These are phyloP conservation scores for Phallusia fumigata DNA, from an alignment of 23 tunicate species.

Conservation along the genomic window DNA sequence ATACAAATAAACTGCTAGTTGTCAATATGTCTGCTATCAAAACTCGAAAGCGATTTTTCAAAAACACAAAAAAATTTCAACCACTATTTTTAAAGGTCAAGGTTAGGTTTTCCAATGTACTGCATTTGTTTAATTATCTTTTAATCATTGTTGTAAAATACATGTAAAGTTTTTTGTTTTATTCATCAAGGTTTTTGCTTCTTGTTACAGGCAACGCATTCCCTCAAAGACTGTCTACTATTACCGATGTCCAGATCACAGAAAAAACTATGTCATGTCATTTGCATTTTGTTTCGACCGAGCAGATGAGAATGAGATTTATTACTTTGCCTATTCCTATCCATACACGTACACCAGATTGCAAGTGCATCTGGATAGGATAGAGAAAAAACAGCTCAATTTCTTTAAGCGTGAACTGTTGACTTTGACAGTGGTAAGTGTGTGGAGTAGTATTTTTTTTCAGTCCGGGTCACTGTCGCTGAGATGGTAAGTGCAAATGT, in stretches of 20 bases:
- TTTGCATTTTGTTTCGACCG: slow-evolving; percentile 95
- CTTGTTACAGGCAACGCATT: slow-evolving; percentile 79
- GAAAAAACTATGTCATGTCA: slow-evolving; percentile 96
- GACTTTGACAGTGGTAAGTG: slow-evolving; percentile 77
- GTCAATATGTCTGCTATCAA: too few species aligned
- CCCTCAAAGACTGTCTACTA: slow-evolving; percentile 94
- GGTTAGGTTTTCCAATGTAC: too few species aligned
- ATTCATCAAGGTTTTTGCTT: too few species aligned
- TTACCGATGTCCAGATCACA: slow-evolving; percentile 92
- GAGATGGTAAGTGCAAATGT: too few species aligned
- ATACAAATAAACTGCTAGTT: too few species aligned
- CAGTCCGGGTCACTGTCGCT: too few species aligned
- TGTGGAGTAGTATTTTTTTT: neutral
- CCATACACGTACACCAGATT: slow-evolving; percentile 88
- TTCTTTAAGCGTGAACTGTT: slow-evolving; percentile 80
- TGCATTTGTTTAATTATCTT: too few species aligned
- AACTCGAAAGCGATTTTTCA: too few species aligned
- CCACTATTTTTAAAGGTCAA: too few species aligned
- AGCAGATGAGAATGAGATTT: slow-evolving; percentile 84
- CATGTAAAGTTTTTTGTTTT: too few species aligned
- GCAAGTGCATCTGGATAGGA: slow-evolving; percentile 65
- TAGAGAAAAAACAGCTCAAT: slow-evolving; percentile 61
- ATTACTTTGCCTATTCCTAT: slow-evolving; percentile 88
- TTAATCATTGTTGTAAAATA: too few species aligned
- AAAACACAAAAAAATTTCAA: too few species aligned